A percentile compares a stretch with the other conserved stretches of the same genome.
These are phyloP conservation scores for Accipiter cooperii DNA, from an alignment of 2,113 vertebrate species.

Conservation along the genomic window DNA sequence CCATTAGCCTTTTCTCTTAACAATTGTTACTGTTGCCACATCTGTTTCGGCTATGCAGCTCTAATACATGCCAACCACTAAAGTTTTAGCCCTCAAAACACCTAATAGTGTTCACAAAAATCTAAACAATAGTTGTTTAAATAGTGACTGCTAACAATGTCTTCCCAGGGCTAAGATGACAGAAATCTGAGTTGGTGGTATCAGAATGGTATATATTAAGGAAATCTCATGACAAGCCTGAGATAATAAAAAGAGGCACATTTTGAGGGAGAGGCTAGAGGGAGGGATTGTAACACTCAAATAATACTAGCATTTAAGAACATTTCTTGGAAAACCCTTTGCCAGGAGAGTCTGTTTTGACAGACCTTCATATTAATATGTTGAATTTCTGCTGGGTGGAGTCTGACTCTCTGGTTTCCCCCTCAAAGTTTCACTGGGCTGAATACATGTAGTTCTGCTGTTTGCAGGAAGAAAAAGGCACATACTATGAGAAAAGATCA, in stretches of 20 bases:
- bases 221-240: not conserved
- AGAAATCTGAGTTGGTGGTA: not conserved
- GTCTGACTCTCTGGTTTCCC: not conserved
- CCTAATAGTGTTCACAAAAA: not conserved
- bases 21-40: not conserved
- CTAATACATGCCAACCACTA: not conserved
- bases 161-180: not conserved
- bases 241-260: not conserved
- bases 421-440: not conserved
- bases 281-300: not conserved
- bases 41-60: not conserved
- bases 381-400: not conserved
- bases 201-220: not conserved
- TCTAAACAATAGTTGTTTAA: not conserved
- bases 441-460: not conserved
- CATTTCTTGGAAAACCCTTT: not conserved
- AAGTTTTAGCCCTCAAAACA: not conserved
- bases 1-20: not conserved
- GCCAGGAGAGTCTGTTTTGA: not conserved
- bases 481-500: not conserved
- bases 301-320: not conserved
- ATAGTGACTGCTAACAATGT: not conserved
- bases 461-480: not conserved
- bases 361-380: not conserved
- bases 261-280: not conserved